These are phyloP conservation scores for Dendrolimus kikuchii DNA, from an alignment of 1,140 invertebrate genomes.

Conservation along the genomic window DNA sequence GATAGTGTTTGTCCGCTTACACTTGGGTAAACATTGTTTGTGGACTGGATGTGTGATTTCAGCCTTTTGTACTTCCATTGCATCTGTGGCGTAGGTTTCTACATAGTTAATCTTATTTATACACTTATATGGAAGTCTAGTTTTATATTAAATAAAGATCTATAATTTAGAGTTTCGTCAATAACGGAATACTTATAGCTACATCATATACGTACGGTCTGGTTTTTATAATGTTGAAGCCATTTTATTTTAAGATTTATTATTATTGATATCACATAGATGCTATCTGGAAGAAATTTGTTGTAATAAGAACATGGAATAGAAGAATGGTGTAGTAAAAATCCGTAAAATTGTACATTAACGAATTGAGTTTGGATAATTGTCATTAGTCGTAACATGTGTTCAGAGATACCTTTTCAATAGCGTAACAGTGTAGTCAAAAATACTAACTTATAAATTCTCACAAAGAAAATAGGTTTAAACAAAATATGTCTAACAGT, in stretches of 20 bases:
- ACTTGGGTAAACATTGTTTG: constrained; percentile 50
- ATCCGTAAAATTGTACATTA: no score
- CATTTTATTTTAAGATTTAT: constrained; percentile 6
- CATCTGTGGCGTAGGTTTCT: constrained; percentile 20
- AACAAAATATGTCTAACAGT: no score
- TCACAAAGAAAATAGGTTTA: no score
- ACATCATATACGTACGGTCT: constrained; percentile 2
- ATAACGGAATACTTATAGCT: constrained; percentile 6
- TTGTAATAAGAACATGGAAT: no score
- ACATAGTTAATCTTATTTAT: constrained; percentile 38
- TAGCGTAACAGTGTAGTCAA: no score
- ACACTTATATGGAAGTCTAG: neutral
- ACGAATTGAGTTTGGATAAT: no score
- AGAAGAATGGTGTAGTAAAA: no score
- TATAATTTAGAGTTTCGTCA: constrained; percentile 34
- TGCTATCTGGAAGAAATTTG: no score
- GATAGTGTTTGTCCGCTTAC: constrained; percentile 34
- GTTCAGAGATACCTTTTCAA: no score
- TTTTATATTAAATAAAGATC: constrained; percentile 9
- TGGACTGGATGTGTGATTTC: constrained; percentile 38
- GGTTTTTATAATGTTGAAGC: constrained; percentile 1
- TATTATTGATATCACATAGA: no score
- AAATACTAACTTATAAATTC: no score
- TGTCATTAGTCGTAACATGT: no score
- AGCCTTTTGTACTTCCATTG: constrained; percentile 39